phyloP scores from a whole-genome alignment of 2,113 vertebrate species.

The Odocoileus hemionus region DNA sequence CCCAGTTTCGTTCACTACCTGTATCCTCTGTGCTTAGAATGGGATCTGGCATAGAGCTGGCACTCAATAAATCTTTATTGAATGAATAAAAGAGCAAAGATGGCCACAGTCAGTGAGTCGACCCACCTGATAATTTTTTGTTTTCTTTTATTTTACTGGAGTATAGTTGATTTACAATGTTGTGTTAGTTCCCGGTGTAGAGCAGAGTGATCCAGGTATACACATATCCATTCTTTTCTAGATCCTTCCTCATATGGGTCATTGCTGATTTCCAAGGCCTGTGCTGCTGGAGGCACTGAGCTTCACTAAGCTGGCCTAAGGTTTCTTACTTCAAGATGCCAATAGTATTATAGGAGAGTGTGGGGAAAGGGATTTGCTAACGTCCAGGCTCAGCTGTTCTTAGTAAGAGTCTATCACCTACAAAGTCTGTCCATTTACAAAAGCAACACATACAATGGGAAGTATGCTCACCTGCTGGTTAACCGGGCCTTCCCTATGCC shows the following conservation, averaged over 20 bases:
- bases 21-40: background rate
- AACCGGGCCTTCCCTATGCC: background rate
- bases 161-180: background rate
- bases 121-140: background rate
- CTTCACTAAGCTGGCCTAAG: background rate
- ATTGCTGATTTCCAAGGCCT: background rate
- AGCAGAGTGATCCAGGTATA: background rate
- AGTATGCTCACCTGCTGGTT: background rate
- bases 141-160: background rate
- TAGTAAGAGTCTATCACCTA: background rate
- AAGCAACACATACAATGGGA: background rate
- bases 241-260: background rate
- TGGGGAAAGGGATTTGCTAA: background rate
- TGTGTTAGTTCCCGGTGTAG: background rate
- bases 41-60: background rate
- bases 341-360: background rate
- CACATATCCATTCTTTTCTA: background rate
- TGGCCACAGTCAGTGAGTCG: background rate
- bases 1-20: background rate
- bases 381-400: background rate
- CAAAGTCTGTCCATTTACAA: background rate
- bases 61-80: background rate
- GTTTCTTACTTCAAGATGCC: background rate
- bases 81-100: background rate
- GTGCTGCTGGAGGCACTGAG: background rate